Evolutionary conservation across 2,888 invertebrate species (phyloP).

Genomic region (Liodrosophila aerea): DNA sequence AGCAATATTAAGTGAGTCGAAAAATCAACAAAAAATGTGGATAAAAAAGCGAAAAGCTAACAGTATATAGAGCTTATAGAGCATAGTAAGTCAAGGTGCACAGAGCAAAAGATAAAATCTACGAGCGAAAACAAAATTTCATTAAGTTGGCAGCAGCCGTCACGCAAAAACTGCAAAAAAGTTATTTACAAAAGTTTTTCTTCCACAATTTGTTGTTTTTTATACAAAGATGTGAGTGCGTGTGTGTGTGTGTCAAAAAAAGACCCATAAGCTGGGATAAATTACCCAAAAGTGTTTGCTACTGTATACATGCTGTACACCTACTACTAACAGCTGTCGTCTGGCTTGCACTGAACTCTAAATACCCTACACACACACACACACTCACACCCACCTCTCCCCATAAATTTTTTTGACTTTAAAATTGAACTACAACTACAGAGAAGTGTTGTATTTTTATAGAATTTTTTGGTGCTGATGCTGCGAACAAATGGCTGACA

Average conservation of each 20-base stretch:
- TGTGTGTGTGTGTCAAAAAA: conserved; percentile 17
- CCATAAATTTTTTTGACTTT: not conserved
- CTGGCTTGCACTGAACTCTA: conserved; percentile 22
- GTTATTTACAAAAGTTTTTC: conserved; percentile 58
- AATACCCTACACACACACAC: conserved; percentile 15
- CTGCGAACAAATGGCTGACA: conserved; percentile 35
- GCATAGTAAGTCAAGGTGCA: conserved; percentile 45
- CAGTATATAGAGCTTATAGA: conserved; percentile 34
- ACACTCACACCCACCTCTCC: no score
- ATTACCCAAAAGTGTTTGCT: conserved; percentile 27
- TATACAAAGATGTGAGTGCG: conserved; percentile 25
- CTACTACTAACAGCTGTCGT: conserved; percentile 30
- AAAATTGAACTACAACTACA: conserved; percentile 13
- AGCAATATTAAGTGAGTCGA: conserved; percentile 20
- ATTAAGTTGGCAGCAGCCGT: conserved; percentile 65
- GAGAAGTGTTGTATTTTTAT: conserved; percentile 33
- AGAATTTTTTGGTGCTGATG: conserved; percentile 1
- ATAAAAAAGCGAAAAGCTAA: not conserved
- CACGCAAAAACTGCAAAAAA: conserved; percentile 50
- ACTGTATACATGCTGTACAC: not conserved
- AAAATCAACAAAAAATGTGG: conserved; percentile 1
- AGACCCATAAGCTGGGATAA: conserved; percentile 27
- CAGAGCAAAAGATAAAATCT: conserved; percentile 9
- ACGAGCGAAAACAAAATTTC: conserved; percentile 45
- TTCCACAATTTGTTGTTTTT: conserved; percentile 24